phyloP scores from a whole-genome alignment of 2,888 invertebrate species.

The Stegana nigrithorax region DNA sequence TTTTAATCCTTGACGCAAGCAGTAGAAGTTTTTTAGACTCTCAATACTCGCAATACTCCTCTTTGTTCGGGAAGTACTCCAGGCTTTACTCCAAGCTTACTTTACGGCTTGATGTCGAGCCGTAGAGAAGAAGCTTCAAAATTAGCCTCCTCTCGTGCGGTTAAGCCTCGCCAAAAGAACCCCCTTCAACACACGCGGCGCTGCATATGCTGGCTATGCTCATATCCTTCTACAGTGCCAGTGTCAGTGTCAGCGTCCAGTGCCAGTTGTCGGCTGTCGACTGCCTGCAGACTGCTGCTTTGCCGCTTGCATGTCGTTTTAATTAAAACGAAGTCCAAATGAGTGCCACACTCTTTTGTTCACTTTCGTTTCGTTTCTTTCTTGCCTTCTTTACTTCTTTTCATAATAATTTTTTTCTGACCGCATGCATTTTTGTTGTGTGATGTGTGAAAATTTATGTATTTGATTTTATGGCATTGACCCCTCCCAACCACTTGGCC shows the following conservation, averaged over 20 bases:
- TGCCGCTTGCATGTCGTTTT: slow-evolving; percentile 3
- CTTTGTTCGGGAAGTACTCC: too few relatives aligned
- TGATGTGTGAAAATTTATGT: slow-evolving; percentile 13
- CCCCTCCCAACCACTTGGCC: too few relatives aligned
- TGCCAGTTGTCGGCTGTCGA: not conserved
- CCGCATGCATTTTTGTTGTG: not conserved
- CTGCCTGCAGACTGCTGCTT: too few relatives aligned
- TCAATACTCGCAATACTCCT: too few relatives aligned
- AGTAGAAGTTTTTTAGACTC: too few relatives aligned
- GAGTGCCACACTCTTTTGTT: not conserved
- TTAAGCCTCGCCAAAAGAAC: too few relatives aligned
- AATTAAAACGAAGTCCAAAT: slow-evolving; percentile 3
- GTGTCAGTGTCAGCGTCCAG: not conserved
- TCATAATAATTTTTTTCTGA: not conserved
- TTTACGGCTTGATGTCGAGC: too few relatives aligned
- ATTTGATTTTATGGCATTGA: slow-evolving; percentile 8
- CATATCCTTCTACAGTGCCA: not conserved
- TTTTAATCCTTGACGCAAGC: too few relatives aligned
- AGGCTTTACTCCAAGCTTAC: too few relatives aligned
- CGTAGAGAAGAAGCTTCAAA: too few relatives aligned
- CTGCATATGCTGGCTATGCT: not conserved
- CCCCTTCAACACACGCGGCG: too few relatives aligned
- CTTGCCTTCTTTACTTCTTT: not conserved
- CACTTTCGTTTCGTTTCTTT: not conserved
- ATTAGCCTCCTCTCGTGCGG: too few relatives aligned